Conservation (phyloP, 2,113 vertebrate genomes). For the Pavo muticus region DNA sequence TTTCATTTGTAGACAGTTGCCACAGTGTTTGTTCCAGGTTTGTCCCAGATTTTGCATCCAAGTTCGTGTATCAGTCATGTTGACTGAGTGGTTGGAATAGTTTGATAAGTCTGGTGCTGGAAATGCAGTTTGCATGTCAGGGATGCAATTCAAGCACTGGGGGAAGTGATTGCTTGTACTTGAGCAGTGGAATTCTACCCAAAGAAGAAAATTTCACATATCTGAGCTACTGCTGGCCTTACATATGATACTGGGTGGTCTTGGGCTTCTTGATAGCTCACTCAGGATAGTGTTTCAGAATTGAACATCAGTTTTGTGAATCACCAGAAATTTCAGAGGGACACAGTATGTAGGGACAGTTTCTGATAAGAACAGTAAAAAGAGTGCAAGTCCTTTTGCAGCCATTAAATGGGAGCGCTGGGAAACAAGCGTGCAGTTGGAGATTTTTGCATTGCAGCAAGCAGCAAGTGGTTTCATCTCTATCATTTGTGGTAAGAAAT, state of each 20-base stretch:
- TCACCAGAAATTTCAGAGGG: neutral
- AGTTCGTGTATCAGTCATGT: neutral
- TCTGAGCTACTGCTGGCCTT: neutral
- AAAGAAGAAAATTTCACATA: neutral
- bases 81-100: neutral
- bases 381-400: neutral
- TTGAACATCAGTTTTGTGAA: neutral
- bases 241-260: neutral
- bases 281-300: neutral
- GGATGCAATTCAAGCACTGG: neutral
- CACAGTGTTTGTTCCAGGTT: neutral
- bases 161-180: neutral
- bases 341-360: fast-evolving
- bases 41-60: conserved; percentile 27
- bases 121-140: neutral
- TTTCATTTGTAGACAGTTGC: conserved; percentile 34
- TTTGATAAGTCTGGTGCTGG: neutral
- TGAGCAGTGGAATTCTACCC: neutral
- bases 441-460: neutral
- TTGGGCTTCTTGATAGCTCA: neutral
- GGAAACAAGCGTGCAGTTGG: neutral
- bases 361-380: neutral
- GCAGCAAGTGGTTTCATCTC: neutral
- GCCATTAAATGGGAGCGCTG: neutral
- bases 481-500: neutral